Evolutionary conservation across 1,140 invertebrate genomes (phyloP).

Genomic region (Gryllus bimaculatus): DNA sequence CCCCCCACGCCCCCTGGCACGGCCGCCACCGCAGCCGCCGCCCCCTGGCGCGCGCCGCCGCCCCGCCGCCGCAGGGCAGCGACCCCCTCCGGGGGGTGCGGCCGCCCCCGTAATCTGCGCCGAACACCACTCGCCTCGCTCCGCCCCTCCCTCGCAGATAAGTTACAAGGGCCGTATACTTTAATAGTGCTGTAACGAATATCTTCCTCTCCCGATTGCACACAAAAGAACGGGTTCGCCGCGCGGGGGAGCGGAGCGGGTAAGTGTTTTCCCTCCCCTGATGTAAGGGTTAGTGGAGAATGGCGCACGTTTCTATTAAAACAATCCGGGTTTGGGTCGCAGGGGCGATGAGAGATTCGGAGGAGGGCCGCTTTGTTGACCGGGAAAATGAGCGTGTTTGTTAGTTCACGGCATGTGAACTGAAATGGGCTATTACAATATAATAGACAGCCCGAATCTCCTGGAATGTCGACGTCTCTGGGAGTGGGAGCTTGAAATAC

Average conservation of each 20-base stretch:
- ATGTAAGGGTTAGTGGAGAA: background rate
- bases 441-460: background rate
- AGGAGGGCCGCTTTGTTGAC: background rate
- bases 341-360: background rate
- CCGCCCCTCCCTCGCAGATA: background rate
- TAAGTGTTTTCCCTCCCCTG: background rate
- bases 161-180: constrained; percentile 1
- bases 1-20: too few relatives aligned
- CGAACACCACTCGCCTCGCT: background rate
- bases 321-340: background rate
- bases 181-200: background rate
- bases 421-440: background rate
- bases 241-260: background rate
- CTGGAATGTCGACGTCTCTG: background rate
- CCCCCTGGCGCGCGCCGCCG: too few relatives aligned
- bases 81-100: too few relatives aligned
- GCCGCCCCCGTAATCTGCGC: background rate
- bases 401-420: background rate
- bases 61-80: too few relatives aligned
- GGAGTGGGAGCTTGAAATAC: background rate
- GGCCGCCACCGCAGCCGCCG: too few relatives aligned
- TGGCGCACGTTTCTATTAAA: background rate
- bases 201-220: background rate
- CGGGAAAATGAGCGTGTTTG: background rate
- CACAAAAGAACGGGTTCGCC: background rate